Percentiles rank a stretch among this genome's conserved stretches.
Evolutionary conservation across 92 coral and sea anemone species (phyloP).

Genomic region (Parazoanthus darwini): DNA sequence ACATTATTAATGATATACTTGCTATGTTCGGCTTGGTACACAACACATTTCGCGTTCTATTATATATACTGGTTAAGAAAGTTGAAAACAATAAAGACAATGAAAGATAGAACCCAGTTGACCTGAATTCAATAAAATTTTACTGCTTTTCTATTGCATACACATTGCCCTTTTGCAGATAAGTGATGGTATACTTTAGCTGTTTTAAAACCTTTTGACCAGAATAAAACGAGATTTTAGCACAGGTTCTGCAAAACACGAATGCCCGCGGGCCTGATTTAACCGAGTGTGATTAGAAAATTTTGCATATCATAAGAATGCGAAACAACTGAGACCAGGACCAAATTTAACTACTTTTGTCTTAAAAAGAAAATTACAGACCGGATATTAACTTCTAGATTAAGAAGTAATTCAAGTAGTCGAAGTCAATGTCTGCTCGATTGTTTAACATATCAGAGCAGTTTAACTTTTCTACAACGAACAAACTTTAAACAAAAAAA

Average conservation of each 20-base stretch:
- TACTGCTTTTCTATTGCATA: constrained; percentile 12
- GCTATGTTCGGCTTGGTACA: background rate
- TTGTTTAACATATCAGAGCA: constrained; percentile 28
- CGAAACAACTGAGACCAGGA: constrained; percentile 31
- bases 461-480: constrained; percentile 30
- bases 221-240: constrained; percentile 18
- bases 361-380: constrained; percentile 26
- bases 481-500: constrained; percentile 19
- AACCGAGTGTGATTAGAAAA: constrained; percentile 39
- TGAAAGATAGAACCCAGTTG: constrained; percentile 21
- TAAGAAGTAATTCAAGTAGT: constrained; percentile 25
- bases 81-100: constrained; percentile 29
- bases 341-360: constrained; percentile 43
- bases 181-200: background rate
- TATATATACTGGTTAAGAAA: constrained; percentile 41
- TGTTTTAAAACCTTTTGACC: constrained; percentile 15
- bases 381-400: constrained; percentile 37
- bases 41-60: constrained; percentile 9
- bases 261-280: constrained; percentile 38
- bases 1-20: constrained; percentile 5
- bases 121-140: constrained; percentile 39
- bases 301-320: constrained; percentile 69
- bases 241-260: constrained; percentile 31
- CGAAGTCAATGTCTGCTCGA: constrained; percentile 18
- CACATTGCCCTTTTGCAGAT: constrained; percentile 14